Evolutionary conservation across 2,113 vertebrate species (phyloP), one percentile per base, ranked within the genome.

Genomic region (Seriola rivoliana): DNA sequence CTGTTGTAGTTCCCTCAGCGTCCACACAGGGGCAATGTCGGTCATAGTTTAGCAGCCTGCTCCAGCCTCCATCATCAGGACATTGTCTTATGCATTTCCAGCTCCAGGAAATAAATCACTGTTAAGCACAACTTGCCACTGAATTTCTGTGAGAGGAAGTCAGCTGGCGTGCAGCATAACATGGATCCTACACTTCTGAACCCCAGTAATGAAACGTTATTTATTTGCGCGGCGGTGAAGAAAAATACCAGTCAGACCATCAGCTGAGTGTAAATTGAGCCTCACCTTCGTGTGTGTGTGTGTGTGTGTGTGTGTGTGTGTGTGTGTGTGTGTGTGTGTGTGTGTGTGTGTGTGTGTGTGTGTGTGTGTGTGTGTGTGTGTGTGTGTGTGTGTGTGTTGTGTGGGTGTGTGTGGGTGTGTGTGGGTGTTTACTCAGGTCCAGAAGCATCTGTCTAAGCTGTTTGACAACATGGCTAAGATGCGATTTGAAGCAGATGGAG

Each of bases 401-500:
- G n/a, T n/a, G n/a, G n/a, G n/a, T n/a, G n/a, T n/a, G n/a, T n/a
- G n/a, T n/a, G n/a, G n/a, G n/a, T n/a, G n/a, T n/a, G 59, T 71
- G 66, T 71, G 57, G 69, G 40, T 80, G 12, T 89, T 63, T 89
- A 78, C 63, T 38, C 82, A 99, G 98, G 97, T 98, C 87, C 97
- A 99, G 71, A 95, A 92, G 42, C 98, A 99, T 90, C 96, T 99
- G 82, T 95, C 97, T 79, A 99, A 99, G 90, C 95, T 99, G 66
- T 99, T 99, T 80, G 98, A 99, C 95, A 99, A 95, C 85, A 95
- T 97, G 94, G 95, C 96, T 12, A 97, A 94, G 92, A 93, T 99
- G 95, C 91, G 90, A 52, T 99, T 99, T 90, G 94, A 97, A 85
- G 57, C 87, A 17, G 97, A 97, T 2, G 82, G 86, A 48, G 93